Evolutionary conservation across 2,113 vertebrate species (phyloP), one percentile per base, ranked within the genome.

Genomic region (Phodopus roborovskii): DNA sequence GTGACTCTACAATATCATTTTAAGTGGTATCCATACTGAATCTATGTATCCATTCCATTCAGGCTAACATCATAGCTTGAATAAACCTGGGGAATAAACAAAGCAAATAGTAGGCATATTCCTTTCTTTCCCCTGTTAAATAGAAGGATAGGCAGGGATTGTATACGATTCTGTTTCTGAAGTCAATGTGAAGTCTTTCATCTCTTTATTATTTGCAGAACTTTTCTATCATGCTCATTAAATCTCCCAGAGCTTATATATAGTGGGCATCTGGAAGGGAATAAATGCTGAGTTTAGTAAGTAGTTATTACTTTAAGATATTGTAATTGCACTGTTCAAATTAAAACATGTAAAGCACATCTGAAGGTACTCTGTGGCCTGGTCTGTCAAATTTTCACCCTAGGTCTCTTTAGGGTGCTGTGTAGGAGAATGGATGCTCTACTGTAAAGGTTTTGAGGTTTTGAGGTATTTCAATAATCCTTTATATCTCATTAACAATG

Each of bases 301-400:
- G 30, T 7, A 19, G 4, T 68, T 60, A 70, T 48, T 42, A 26
- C 16, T 90, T 70, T 10, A 45, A 68, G 82, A 26, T 16, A 33
- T 15, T 39, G 1, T 2, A 22, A 26, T 56, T 53, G 6, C 58
- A 66, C 0, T 70, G 92, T 92, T 81, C 17, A 96, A 98, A 96
- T 96, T 96, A 96, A 97, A 97, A 3, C 1, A n/a, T 90, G 15
- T 90, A 45, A 45, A 45, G 45, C 45, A 45, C 45, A 45, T 45
- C 45, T 45, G 45, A 45, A 45, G 45, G 45, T n/a, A 45, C 45
- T 45, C 45, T 45, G 3, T 45, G 45, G 45, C 45, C 45, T 45
- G 45, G 45, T 6, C 45, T 45, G 45, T 45, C 45, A 45, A 45
- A 45, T 45, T 6, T 45, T 45, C 45, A 45, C 45, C 45, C 45